Evolutionary conservation across 2,888 invertebrate genomes (phyloP), one percentile per base, ranked within the genome.

Genomic region (Uloborus plumipes): DNA sequence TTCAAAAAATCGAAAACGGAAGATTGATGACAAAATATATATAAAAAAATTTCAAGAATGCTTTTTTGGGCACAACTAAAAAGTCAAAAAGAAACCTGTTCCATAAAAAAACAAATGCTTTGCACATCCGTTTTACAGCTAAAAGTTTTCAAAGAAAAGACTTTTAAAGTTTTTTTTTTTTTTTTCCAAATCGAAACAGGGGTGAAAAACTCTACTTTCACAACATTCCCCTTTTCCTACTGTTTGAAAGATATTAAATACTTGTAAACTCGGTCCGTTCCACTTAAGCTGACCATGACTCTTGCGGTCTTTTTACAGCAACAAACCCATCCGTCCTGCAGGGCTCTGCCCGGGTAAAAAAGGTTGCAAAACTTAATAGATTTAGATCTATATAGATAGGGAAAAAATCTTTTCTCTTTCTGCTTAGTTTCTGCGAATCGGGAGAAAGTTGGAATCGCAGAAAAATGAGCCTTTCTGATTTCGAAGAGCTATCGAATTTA

Each of bases 401-500:
- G 22, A 22, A 15, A 61, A 22, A n/a, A 26, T 61, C 31, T 47
- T 65, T 20, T 65, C 49, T 47, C 47, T 58, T 58, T 70, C 58
- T 70, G 22, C 26, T 49, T 14, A 20, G 16, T 58, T 49, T 71
- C 39, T 39, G 39, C 39, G 39, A 39, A 39, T 39, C 39, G 39
- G 39, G 39, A 39, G 39, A 39, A 39, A 64, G 47, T 64, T 61
- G 77, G 55, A 55, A 9, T 49, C 9, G 26, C 64, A 81, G 74
- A 81, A 81, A 74, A 74, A 81, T 81, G 80, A 62, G 64, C 47
- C 20, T 69, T 70, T 75, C 80, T 39, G 26, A 65, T 81, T 74
- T 70, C 74, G 62, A 70, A 74, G 80, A 81, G 70, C 65, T 74
- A 74, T 58, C 80, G 70, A 74, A 81, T 81, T 81, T 70, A 75